phyloP scores from a whole-genome alignment of 2,888 invertebrate species.

The Noctua janthina region DNA sequence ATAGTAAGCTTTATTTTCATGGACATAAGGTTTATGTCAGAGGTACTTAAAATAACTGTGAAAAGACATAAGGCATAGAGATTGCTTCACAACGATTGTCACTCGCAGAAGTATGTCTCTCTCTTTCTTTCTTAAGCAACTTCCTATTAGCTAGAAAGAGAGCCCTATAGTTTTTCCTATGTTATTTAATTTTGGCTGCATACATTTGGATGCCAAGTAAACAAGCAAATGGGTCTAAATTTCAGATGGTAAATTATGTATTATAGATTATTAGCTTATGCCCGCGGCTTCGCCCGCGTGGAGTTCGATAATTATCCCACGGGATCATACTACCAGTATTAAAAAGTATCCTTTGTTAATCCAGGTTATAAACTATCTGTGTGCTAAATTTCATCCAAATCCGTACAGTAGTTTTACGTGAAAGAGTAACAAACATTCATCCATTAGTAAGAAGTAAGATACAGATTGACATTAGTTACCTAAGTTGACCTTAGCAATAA shows the following conservation, averaged over 20 bases:
- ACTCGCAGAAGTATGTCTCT: not conserved
- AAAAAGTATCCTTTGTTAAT: too few relatives aligned
- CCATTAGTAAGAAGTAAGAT: too few relatives aligned
- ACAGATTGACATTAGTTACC: not conserved
- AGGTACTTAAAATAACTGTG: not conserved
- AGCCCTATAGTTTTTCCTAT: not conserved
- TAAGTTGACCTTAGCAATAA: not conserved
- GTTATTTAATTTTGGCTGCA: not conserved
- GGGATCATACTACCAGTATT: too few relatives aligned
- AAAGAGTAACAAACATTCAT: too few relatives aligned
- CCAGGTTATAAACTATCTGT: too few relatives aligned
- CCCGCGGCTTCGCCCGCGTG: too few relatives aligned
- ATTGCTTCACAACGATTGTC: not conserved
- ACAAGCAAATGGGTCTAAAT: not conserved
- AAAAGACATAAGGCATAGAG: too few relatives aligned
- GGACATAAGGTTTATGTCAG: not conserved
- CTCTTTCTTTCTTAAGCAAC: not conserved
- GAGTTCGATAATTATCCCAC: too few relatives aligned
- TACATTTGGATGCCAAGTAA: not conserved
- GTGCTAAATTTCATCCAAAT: too few relatives aligned
- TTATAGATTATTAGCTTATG: not conserved
- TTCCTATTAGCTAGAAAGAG: not conserved
- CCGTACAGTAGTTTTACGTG: too few relatives aligned
- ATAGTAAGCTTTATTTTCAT: not conserved
- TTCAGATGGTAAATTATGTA: not conserved